phyloP scores from a whole-genome alignment of 2,797 vertebrate species.

The Cuniculus paca region DNA sequence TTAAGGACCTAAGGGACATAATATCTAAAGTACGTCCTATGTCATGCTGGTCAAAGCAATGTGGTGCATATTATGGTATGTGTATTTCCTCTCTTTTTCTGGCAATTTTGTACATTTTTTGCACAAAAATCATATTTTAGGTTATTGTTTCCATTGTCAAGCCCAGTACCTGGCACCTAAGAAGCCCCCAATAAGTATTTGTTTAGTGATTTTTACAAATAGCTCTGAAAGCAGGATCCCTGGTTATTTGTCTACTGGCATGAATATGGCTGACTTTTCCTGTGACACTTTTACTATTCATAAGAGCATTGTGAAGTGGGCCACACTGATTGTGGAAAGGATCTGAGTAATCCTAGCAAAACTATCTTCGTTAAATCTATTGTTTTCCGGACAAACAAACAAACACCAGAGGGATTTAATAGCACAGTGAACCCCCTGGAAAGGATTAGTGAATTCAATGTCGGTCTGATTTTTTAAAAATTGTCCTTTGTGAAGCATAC shows the following conservation, averaged over 20 bases:
- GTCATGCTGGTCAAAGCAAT: neutral
- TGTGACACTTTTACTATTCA: neutral
- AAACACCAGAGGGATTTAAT: neutral
- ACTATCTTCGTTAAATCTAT: neutral
- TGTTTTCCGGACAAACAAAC: neutral
- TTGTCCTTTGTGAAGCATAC: neutral
- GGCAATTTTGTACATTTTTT: neutral
- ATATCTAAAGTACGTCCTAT: neutral
- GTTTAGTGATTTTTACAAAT: neutral
- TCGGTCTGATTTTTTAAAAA: neutral
- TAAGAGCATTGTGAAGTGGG: neutral
- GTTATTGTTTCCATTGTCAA: neutral
- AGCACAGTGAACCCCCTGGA: neutral
- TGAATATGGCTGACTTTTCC: neutral
- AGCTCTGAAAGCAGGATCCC: neutral
- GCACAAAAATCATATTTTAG: neutral
- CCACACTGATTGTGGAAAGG: neutral
- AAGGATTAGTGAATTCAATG: neutral
- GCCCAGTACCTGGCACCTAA: neutral
- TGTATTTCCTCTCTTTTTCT: neutral
- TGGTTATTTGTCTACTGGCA: neutral
- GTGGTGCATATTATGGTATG: rapidly evolving
- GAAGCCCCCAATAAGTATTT: neutral
- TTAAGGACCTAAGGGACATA: neutral
- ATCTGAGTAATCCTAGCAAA: neutral